Base-by-base conservation (phyloP, 2,888 invertebrate species). In the Sesamia inferens region DNA sequence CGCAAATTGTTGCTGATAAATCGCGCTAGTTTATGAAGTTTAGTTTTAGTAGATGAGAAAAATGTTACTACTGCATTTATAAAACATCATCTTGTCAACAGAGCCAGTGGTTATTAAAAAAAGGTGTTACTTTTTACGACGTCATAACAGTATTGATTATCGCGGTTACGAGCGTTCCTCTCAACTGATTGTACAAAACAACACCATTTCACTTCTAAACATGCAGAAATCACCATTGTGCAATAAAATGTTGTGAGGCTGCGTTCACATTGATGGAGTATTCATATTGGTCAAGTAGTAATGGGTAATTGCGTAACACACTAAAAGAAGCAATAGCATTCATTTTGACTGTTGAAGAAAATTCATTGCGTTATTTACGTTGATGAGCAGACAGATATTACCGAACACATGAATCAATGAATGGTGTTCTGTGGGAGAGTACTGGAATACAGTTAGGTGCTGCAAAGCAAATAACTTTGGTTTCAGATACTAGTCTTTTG, bases 61-160 rank as follows among this genome's bases (percentile, higher is more conserved):
- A 31, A 31, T 10, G 10, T 31, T 24, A 24, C 55, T 79, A 65
- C 24, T 71, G 59, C 7, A 54, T 75, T 54, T 31, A 19, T 11
- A 59, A 66, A 76, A 22, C n/a, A 39, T 39, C 39, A 6, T 4
- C 5, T 19, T 8, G 48, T 39, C 22, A 57, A 54, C 31, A 76
- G 54, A 54, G 39, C 64, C 51, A 68, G 14, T 4, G 66, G 66
- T 69, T 74, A 68, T 71, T 39, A 72, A 22, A 31, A 83, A 79
- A 72, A 82, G 42, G 42, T 65, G 71, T 78, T 79, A 75, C 48
- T 71, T 80, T 79, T 82, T 69, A 84, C 78, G 82, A 78, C 61
- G 82, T 70, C 69, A 74, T 84, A 76, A 76, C 63, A 59, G 70
- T 62, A 81, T 69, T 67, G 76, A 79, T 81, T 82, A 74, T 81